Base-by-base conservation (phyloP, 2,113 vertebrate species). In the Agapornis roseicollis region DNA sequence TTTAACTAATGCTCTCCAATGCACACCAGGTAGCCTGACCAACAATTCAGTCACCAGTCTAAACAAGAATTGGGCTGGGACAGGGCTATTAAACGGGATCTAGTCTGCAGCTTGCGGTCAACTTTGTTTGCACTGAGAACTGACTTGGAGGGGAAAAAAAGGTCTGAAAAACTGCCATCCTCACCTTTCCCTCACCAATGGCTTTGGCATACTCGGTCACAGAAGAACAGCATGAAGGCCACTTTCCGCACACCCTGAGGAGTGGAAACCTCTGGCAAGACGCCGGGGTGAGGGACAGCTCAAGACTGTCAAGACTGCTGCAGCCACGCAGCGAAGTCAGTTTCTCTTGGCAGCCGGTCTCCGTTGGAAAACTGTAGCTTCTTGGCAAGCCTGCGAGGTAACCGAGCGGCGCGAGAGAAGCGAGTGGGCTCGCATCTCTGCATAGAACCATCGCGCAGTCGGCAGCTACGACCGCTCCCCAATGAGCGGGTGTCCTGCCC, bases 141-240 rank as follows among this genome's bases (percentile, higher is more conserved):
- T 20, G 13, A 60, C 16, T 23, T 31, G 14, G 47, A 44, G 35
- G 11, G 13, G 5, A 70, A 13, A 42, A 42, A 37, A 61, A 24
- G 12, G 6, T 1, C 22, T 84, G n/a, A 13, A 47, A 53, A 27
- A 8, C 18, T 60, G 27, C 8, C 19, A 49, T 18, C 33, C 42
- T 79, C 70, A 68, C 23, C 66, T 61, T 65, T 80, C 25, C 37
- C 17, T 85, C 60, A 35, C 29, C 55, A 47, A 12, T 11, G 33
- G 28, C 50, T 56, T 56, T 41, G 31, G 18, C 31, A 77, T 7
- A 27, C 12, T 44, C 23, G 14, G 33, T 16, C 41, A 61, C 23
- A 60, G 82, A 35, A 18, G 11, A 2, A 0, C 1, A 27, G 53
- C 2, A 2, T 0, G 3, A 61, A 69, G 20, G 29, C 24, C n/a